Conservation (phyloP, 2,888 invertebrate species). For the Drosophila peninsularis region DNA sequence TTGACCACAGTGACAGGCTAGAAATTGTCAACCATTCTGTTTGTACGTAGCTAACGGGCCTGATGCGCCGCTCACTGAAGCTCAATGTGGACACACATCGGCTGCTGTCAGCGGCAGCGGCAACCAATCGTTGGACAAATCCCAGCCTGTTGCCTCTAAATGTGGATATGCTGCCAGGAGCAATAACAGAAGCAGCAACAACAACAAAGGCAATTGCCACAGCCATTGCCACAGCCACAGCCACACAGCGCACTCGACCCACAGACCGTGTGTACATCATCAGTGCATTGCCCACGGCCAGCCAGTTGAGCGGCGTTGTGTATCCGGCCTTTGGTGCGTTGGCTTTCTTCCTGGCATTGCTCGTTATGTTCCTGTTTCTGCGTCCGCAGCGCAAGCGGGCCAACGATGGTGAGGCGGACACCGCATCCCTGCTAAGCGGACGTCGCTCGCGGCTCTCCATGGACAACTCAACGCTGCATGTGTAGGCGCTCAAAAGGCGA, state of each 20-base stretch:
- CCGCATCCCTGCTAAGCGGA: slow-evolving; percentile 63
- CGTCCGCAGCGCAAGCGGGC: slow-evolving; percentile 69
- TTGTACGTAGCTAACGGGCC: slow-evolving; percentile 78
- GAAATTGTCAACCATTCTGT: slow-evolving; percentile 15
- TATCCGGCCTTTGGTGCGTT: slow-evolving; percentile 71
- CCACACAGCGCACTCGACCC: slow-evolving; percentile 20
- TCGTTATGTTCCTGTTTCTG: slow-evolving; percentile 73
- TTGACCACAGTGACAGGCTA: slow-evolving; percentile 8
- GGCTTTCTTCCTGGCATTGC: slow-evolving; percentile 67
- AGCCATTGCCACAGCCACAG: not conserved
- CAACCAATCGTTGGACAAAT: slow-evolving; percentile 21
- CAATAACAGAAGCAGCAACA: slow-evolving; percentile 18
- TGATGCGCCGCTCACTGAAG: slow-evolving; percentile 83
- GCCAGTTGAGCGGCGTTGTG: slow-evolving; percentile 67
- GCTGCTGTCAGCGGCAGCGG: slow-evolving; percentile 48
- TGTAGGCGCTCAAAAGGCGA: slow-evolving; percentile 34
- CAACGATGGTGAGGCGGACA: slow-evolving; percentile 56
- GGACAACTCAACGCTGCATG: slow-evolving; percentile 66
- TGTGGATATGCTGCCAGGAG: slow-evolving; percentile 9
- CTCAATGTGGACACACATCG: slow-evolving; percentile 83
- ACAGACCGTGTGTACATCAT: slow-evolving; percentile 71
- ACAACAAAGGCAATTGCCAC: not conserved
- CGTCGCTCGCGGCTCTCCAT: slow-evolving; percentile 53
- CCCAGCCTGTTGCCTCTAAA: slow-evolving; percentile 22
- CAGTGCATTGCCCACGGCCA: slow-evolving; percentile 68